Base-by-base conservation (phyloP, 2,113 vertebrate species). In the Tachuris rubrigastra region DNA sequence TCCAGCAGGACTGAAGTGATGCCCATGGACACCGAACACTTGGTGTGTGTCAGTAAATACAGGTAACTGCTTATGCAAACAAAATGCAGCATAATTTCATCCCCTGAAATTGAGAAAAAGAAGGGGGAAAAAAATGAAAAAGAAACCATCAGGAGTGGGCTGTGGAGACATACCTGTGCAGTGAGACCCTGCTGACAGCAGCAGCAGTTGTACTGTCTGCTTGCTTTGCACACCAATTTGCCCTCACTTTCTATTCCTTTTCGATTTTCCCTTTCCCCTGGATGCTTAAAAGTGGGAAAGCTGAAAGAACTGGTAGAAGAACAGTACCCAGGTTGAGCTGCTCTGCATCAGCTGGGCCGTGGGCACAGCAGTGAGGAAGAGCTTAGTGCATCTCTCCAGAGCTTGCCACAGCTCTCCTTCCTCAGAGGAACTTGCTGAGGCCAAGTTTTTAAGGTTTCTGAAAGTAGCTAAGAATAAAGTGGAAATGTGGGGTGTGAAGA, bases 11-110 rank as follows among this genome's bases (percentile, higher is more conserved):
- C 58, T 65, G 67, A 82, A 91, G 89, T 59, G 85, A 84, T 96
- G 89, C 50, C 73, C 20, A 3, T 0, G 7, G 78, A 25, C 35
- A 10, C 72, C 31, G 28, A 90, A 10, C 30, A 15, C 76, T 80
- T 0, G 0, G 25, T 69, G n/a, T 77, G 46, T 94, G 76, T 87
- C 73, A 72, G 66, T 90, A 80, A 91, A 93, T 62, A 67, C 89
- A 87, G 86, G 55, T 95, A 76, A 88, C 58, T 92, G 68, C 62
- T 89, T 66, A 39, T 91, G 88, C 50, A 88, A 91, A 91, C 84
- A 66, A 39, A 86, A 82, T 7, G 55, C 69, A 90, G 60, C 62
- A 44, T 65, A 90, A 58, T 72, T 78, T 28, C 66, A 69, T 42
- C 53, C 77, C 72, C 31, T 84, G 49, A 63, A 77, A 33, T 35